Base-by-base conservation (phyloP, 2,113 vertebrate species). In the Myrmecophaga tridactyla region DNA sequence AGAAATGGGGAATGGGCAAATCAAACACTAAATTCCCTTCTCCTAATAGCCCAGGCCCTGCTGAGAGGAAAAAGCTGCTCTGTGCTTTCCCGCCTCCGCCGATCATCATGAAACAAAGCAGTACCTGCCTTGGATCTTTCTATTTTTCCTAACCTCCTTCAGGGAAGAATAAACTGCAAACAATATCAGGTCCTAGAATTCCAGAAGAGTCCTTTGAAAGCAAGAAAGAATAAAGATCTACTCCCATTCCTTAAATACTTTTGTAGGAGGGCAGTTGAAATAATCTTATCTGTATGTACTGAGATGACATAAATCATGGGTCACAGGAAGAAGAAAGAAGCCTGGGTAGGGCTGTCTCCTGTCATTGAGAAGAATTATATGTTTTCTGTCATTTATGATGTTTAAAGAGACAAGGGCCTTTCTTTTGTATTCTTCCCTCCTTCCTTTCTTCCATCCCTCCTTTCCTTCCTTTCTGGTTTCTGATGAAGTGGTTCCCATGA, bases 1-100 rank as follows among this genome's bases (percentile, higher is more conserved):
- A 97, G 83, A 96, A 96, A 97, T 97, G 93, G 94, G 96, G 80
- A 96, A 91, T 81, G 78, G 89, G 94, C 63, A 89, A 96, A 95
- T 95, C 95, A 92, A 75, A 89, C 96, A 92, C 93, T 96, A 86
- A 96, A 96, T 96, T 75, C 93, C 75, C 89, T 94, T 94, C 83
- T 89, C 86, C 78, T 97, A 96, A 97, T 90, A 92, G 95, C 73
- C 90, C 77, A 7, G n/a, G 77, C 25, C 82, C 94, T 75, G 85
- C 92, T 0, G 13, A 87, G 87, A 85, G 96, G 94, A 94, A 90
- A 94, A 58, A 86, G 94, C 97, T 87, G 92, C 82, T 83, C 41
- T 75, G 43, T 41, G 86, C 82, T 92, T 86, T 75, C 89, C 86
- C 88, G 6, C 67, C 90, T 96, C 90, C 70, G 76, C 90, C 96